These are phyloP conservation scores for Ostrea edulis DNA, from an alignment of 1,140 invertebrate genomes.

Conservation along the genomic window DNA sequence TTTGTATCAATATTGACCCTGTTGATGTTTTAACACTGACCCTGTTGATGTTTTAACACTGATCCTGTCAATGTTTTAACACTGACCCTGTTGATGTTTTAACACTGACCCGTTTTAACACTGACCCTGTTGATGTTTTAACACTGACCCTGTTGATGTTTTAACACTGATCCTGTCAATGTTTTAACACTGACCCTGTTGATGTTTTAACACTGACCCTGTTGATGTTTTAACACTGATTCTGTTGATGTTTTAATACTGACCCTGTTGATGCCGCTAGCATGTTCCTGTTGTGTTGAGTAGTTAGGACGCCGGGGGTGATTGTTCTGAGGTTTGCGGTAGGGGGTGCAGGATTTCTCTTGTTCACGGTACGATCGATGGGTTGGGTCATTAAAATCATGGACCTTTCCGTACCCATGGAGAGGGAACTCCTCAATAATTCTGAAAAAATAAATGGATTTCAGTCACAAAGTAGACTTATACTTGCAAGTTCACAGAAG, in stretches of 20 bases:
- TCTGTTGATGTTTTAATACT: constrained; percentile 39
- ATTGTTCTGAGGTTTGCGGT: constrained; percentile 65
- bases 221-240: constrained; percentile 50
- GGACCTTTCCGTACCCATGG: constrained; percentile 40
- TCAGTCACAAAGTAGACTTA: neutral
- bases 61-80: too few species aligned
- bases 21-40: constrained; percentile 51
- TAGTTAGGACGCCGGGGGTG: constrained; percentile 61
- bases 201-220: constrained; percentile 53
- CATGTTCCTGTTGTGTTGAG: constrained; percentile 68
- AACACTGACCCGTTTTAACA: too few species aligned
- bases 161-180: too few species aligned
- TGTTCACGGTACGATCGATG: constrained; percentile 3
- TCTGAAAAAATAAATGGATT: constrained; percentile 19
- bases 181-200: constrained; percentile 53
- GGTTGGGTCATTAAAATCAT: constrained; percentile 11
- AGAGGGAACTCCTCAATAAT: constrained; percentile 40
- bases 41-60: constrained; percentile 39
- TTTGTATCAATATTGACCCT: constrained; percentile 41
- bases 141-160: constrained; percentile 50
- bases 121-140: constrained; percentile 50
- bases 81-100: constrained; percentile 50
- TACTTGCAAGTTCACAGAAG: neutral
- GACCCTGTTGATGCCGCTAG: constrained; percentile 46
- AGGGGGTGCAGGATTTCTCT: constrained; percentile 33